phyloP scores from a whole-genome alignment of 2,797 vertebrate species.

The Remorina albescens region DNA sequence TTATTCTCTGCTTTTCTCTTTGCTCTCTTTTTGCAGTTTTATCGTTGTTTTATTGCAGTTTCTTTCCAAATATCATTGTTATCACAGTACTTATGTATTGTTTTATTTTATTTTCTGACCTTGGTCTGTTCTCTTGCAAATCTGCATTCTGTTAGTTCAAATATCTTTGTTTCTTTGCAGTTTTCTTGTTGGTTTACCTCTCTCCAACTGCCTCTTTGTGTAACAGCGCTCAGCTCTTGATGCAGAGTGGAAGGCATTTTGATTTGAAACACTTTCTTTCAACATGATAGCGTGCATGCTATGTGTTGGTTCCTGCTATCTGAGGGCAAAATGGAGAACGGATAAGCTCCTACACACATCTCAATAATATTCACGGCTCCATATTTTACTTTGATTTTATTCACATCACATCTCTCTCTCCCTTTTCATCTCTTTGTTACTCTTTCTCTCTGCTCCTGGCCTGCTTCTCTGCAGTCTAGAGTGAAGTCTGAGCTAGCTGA shows the following conservation, averaged over 20 bases:
- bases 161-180: constrained; percentile 24
- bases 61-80: constrained; percentile 28
- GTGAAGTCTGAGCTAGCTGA: constrained; percentile 80
- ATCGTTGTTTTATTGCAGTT: constrained; percentile 21
- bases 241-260: constrained; percentile 43
- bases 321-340: constrained; percentile 61
- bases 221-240: constrained; percentile 31
- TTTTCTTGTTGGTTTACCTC: constrained; percentile 20
- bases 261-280: constrained; percentile 60
- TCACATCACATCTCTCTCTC: constrained; percentile 70
- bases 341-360: constrained; percentile 70
- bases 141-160: constrained; percentile 12
- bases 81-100: constrained; percentile 17
- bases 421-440: constrained; percentile 76
- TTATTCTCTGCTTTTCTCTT: not conserved
- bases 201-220: constrained; percentile 43
- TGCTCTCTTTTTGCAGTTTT: constrained; percentile 24
- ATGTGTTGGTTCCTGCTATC: constrained; percentile 62
- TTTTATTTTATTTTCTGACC: constrained; percentile 16
- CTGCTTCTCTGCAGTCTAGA: constrained; percentile 75
- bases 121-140: constrained; percentile 12
- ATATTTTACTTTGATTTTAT: constrained; percentile 76
- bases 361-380: constrained; percentile 63
- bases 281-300: constrained; percentile 32
- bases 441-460: constrained; percentile 66